These are phyloP conservation scores for Drosophila multiciliata DNA, from an alignment of 2,888 invertebrate genomes.

Conservation along the genomic window DNA sequence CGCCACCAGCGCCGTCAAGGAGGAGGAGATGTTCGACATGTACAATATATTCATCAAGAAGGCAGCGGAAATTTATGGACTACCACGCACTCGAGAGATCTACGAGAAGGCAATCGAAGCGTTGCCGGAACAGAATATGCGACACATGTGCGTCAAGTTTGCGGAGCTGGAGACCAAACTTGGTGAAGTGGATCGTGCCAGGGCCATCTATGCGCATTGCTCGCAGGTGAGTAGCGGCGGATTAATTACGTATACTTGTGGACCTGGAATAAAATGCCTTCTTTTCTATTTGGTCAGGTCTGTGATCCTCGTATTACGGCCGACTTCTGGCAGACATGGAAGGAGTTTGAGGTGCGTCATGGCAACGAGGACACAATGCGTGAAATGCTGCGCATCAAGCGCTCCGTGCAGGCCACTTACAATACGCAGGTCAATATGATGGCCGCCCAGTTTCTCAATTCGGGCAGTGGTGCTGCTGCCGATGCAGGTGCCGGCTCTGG, in stretches of 20 bases:
- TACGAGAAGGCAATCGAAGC: conserved; percentile 99
- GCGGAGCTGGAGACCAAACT: conserved; percentile 99
- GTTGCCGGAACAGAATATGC: conserved; percentile 94
- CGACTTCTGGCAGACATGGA: conserved; percentile 99
- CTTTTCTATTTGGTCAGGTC: conserved; percentile 54
- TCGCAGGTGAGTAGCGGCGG: conserved; percentile 90
- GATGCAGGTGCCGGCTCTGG: conserved; percentile 89
- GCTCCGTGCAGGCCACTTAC: conserved; percentile 98
- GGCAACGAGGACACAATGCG: conserved; percentile 99
- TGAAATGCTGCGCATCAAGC: conserved; percentile 98
- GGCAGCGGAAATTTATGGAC: conserved; percentile 98
- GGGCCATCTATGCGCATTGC: conserved; percentile 98
- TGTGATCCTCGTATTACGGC: conserved; percentile 98
- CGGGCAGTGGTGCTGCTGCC: conserved; percentile 87
- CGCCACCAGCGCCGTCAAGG: conserved; percentile 95
- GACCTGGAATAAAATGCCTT: not conserved
- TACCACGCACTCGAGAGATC: conserved; percentile 98
- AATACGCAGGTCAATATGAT: conserved; percentile 99
- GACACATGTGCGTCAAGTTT: conserved; percentile 98
- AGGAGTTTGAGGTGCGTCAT: conserved; percentile 99
- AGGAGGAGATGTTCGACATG: conserved; percentile 98
- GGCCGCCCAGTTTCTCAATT: conserved; percentile 98
- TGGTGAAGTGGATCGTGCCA: conserved; percentile 98
- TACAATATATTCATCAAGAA: conserved; percentile 99
- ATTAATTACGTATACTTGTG: not conserved